phyloP scores from a whole-genome alignment of 2,113 vertebrate genomes.

The Nothocercus julius region DNA sequence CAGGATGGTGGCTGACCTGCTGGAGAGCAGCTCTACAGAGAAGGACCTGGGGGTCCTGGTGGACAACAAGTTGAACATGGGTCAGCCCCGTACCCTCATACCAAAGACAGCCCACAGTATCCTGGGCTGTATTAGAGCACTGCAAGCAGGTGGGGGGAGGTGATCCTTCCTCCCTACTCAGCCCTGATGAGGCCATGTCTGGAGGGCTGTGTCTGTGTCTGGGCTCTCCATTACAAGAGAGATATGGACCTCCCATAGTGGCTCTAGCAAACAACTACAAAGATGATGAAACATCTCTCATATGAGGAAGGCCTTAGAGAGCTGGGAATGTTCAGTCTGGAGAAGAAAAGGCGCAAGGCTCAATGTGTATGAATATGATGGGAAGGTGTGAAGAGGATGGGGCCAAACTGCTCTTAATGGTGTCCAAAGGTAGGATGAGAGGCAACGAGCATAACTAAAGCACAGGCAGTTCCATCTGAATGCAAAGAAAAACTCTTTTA shows the following conservation, averaged over 20 bases:
- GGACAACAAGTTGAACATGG: background rate
- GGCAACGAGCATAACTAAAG: background rate
- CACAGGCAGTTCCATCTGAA: background rate
- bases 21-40: background rate
- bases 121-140: background rate
- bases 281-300: background rate
- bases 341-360: background rate
- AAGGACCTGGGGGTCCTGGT: background rate
- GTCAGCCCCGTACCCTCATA: background rate
- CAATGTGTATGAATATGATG: background rate
- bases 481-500: background rate
- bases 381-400: background rate
- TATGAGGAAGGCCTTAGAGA: no score
- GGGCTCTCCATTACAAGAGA: background rate
- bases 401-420: background rate
- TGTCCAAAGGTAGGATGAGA: background rate
- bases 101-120: background rate
- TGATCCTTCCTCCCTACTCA: background rate
- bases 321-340: background rate
- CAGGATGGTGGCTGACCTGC: no score
- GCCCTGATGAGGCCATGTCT: background rate
- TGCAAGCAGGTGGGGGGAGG: background rate
- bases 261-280: background rate
- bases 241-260: background rate
- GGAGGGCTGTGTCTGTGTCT: background rate